phyloP scores from a whole-genome alignment of 1,140 invertebrate genomes.

The Popillia japonica region DNA sequence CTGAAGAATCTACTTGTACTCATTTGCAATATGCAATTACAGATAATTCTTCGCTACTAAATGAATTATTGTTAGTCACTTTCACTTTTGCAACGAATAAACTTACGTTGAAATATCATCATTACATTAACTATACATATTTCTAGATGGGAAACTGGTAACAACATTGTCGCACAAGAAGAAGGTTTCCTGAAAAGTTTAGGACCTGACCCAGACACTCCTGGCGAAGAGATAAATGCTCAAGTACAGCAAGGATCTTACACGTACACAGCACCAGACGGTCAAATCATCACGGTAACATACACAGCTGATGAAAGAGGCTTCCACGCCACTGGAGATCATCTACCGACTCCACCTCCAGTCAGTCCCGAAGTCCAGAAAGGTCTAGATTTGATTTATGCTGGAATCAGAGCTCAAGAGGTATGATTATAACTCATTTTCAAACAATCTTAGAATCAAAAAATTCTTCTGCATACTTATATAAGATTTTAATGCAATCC shows the following conservation, averaged over 20 bases:
- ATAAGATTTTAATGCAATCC: too few species aligned
- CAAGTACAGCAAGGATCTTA: constrained; percentile 84
- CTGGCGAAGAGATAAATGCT: constrained; percentile 65
- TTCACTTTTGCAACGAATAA: too few species aligned
- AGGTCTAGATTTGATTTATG: constrained; percentile 81
- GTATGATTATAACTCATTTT: constrained; percentile 58
- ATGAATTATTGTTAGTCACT: too few species aligned
- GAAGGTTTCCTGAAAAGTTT: constrained; percentile 79
- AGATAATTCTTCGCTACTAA: too few species aligned
- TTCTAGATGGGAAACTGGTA: constrained; percentile 82
- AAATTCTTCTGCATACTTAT: too few species aligned
- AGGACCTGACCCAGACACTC: constrained; percentile 65
- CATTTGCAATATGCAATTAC: too few species aligned
- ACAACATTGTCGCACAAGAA: constrained; percentile 84
- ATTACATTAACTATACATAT: too few species aligned
- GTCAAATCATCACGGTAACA: constrained; percentile 74
- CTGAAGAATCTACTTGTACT: too few species aligned
- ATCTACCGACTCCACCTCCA: constrained; percentile 85
- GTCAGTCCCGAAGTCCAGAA: constrained; percentile 85
- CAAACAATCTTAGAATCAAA: too few species aligned
- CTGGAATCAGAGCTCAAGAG: constrained; percentile 78
- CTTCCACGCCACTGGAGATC: constrained; percentile 81
- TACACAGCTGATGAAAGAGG: constrained; percentile 87
- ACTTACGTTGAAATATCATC: too few species aligned
- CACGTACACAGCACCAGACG: constrained; percentile 81